A percentile compares a stretch with the other conserved stretches of the same genome.
These are phyloP conservation scores for Cetonia aurata DNA, from an alignment of 2,888 invertebrate species.

Conservation along the genomic window DNA sequence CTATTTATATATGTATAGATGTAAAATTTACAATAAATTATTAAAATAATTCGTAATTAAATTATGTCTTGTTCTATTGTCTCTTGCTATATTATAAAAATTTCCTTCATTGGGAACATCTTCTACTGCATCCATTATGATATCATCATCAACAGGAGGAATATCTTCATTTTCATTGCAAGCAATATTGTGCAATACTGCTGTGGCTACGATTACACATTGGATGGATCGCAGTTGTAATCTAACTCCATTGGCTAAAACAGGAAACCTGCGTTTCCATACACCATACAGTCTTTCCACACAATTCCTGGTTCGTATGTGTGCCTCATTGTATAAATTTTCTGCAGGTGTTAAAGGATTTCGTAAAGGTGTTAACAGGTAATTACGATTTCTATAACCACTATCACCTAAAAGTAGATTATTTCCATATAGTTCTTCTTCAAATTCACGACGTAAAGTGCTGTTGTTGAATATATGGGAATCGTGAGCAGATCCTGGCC, in stretches of 20 bases:
- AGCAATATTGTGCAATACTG: constrained; percentile 34
- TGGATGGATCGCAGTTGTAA: constrained; percentile 1
- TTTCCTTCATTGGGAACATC: not conserved
- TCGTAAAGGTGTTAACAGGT: constrained; percentile 30
- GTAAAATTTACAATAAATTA: constrained; percentile 12
- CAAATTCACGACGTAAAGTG: constrained; percentile 9
- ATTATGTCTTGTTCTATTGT: constrained; percentile 4
- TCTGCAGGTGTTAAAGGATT: constrained; percentile 26
- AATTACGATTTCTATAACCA: constrained; percentile 23
- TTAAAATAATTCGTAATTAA: constrained; percentile 1
- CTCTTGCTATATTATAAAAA: not conserved
- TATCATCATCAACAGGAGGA: constrained; percentile 12
- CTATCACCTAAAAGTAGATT: constrained; percentile 28
- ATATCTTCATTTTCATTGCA: constrained; percentile 23
- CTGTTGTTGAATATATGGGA: constrained; percentile 47
- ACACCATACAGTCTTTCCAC: not conserved
- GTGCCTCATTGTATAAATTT: constrained; percentile 34
- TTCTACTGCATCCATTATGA: not conserved
- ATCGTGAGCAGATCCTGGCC: constrained; percentile 49
- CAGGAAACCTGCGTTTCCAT: constrained; percentile 26
- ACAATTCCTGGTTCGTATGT: constrained; percentile 25
- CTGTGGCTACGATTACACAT: constrained; percentile 15
- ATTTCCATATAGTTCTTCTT: constrained; percentile 11
- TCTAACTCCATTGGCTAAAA: constrained; percentile 11
- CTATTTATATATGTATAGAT: not conserved